Base-by-base conservation (phyloP, 2,888 invertebrate species). In the Eristalinus sepulchralis region DNA sequence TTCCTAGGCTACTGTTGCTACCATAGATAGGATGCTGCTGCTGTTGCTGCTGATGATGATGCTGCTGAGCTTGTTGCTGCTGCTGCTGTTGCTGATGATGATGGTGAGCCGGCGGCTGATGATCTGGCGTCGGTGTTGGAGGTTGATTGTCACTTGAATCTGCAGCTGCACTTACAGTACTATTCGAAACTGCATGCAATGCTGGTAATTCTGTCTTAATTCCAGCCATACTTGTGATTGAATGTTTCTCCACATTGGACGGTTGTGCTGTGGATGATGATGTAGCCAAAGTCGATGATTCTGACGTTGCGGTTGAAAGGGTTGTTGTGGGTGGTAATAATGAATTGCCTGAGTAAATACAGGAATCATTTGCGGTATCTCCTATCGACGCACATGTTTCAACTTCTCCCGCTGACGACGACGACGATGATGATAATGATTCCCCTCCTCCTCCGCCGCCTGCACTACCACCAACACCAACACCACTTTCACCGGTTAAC, bases 71-170 rank as follows among this genome's bases (percentile, higher is more conserved):
- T 27, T 27, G 94, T 24, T 93, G 93, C 11, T 93, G 89, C 83
- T 93, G 93, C 80, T 93, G 95, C 90, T 95, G 95, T 8, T 95
- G 62, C 2, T 64, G 70, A 1, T 70, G 81, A 66, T 79, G 81
- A 47, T 86, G 89, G 8, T 47, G 47, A 17, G 24, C 57, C 24
- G 89, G 86, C 36, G 88, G 88, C 67, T 88, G 24, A 55, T 88
- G 88, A 31, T 88, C 86, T 91, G 93, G 91, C 89, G 92, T 93
- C 88, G 92, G 92, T 86, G 91, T 93, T 84, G 91, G 93, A 89
- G 93, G 92, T 83, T 92, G 92, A 90, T 93, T 93, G 92, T 96
- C 96, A 89, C 96, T 96, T 77, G 96, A 96, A 92, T 96, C 96
- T 75, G 96, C 96, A 47, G 96, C 95, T 11, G 96, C 95, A 89